Conservation (phyloP, 2,113 vertebrate species). For the Morphnarchus princeps region DNA sequence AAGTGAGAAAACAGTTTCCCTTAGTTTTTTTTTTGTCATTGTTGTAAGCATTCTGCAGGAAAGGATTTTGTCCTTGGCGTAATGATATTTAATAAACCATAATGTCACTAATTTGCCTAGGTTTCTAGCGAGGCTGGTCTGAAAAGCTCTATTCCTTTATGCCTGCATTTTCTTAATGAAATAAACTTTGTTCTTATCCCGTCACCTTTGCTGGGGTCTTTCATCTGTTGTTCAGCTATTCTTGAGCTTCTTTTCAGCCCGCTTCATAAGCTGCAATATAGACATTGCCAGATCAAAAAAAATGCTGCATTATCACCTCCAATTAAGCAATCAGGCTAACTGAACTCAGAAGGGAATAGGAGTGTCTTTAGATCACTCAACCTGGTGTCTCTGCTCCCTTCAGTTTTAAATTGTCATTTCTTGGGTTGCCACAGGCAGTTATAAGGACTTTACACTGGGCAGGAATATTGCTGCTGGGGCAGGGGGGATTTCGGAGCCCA, state of each 20-base stretch:
- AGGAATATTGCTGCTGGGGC: neutral
- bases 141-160: neutral
- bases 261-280: neutral
- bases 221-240: neutral
- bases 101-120: slow-evolving; percentile 4
- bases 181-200: neutral
- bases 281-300: neutral
- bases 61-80: neutral
- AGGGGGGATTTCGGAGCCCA: neutral
- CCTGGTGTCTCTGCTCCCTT: neutral
- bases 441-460: rapidly evolving
- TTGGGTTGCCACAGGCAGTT: neutral
- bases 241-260: neutral
- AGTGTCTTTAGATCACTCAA: neutral
- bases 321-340: slow-evolving; percentile 5
- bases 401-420: neutral
- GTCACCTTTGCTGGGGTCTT: neutral
- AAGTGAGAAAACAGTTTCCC: neutral
- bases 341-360: neutral
- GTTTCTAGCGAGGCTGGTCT: neutral
- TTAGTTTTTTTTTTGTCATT: neutral
- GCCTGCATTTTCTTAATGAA: neutral
- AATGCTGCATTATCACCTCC: neutral
- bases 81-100: slow-evolving; percentile 22
- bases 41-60: neutral